Conservation (phyloP, 2,113 vertebrate species). For the Bufo bufo region DNA sequence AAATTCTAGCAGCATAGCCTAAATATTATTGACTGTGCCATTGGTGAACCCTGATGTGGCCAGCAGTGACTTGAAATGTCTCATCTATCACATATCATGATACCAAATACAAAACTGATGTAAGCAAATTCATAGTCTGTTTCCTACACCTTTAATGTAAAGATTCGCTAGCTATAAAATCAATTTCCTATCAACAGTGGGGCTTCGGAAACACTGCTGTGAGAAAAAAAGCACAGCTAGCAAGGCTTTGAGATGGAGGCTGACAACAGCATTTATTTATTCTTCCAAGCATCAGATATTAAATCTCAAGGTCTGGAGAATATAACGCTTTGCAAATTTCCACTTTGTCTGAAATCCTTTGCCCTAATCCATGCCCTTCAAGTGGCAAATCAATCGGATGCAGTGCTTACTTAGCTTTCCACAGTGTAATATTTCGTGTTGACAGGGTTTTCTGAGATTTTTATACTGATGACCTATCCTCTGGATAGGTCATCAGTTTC, state of each 20-base stretch:
- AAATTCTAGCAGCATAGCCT: too few species aligned
- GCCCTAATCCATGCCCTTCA: background rate
- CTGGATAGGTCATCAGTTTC: too few species aligned
- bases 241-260: conserved; percentile 20
- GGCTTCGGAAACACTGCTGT: conserved; percentile 54
- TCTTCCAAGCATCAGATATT: conserved; percentile 53
- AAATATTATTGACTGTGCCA: background rate
- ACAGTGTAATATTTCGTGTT: background rate
- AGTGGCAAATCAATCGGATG: conserved; percentile 12
- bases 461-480: too few species aligned
- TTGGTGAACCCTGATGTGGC: background rate
- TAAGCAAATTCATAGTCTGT: conserved; percentile 8
- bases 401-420: background rate
- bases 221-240: conserved; percentile 45
- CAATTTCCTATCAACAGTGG: conserved; percentile 55
- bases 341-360: conserved; percentile 31
- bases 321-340: conserved; percentile 36
- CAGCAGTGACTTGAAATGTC: background rate
- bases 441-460: too few species aligned
- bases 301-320: conserved; percentile 52
- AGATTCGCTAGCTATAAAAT: conserved; percentile 57
- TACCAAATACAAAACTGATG: conserved; percentile 1
- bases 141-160: conserved; percentile 54
- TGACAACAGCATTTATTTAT: conserved; percentile 55
- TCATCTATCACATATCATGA: background rate